Conservation (phyloP, 2,888 invertebrate species). For the Ariolimax columbianus region DNA sequence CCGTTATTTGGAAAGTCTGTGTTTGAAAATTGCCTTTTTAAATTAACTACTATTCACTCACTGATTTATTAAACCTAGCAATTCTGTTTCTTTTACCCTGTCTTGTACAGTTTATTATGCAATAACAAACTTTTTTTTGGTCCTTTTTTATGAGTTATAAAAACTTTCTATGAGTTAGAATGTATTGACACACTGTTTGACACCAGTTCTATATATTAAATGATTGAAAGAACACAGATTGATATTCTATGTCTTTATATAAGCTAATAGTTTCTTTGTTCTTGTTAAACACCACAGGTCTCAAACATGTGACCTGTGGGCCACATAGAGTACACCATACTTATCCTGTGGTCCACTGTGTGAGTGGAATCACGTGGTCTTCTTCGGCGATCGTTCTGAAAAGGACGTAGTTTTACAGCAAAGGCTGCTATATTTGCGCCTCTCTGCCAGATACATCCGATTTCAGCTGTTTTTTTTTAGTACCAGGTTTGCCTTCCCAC, state of each 20-base stretch:
- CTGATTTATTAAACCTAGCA: slow-evolving; percentile 35
- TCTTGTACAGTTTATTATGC: slow-evolving; percentile 39
- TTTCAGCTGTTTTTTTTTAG: too few species aligned
- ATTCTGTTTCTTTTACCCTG: slow-evolving; percentile 15
- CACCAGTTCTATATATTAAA: slow-evolving; percentile 16
- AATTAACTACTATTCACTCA: slow-evolving; percentile 40
- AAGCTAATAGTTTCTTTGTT: background rate
- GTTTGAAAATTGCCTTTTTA: slow-evolving; percentile 30
- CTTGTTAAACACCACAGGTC: background rate
- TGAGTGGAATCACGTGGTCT: too few species aligned
- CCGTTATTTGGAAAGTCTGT: slow-evolving; percentile 17
- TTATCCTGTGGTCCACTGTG: too few species aligned
- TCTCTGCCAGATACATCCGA: too few species aligned
- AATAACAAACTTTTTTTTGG: background rate
- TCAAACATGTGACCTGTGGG: too few species aligned
- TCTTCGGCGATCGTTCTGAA: too few species aligned
- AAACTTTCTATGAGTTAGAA: background rate
- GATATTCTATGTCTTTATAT: background rate
- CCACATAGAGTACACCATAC: too few species aligned
- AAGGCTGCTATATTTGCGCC: too few species aligned
- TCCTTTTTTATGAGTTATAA: background rate
- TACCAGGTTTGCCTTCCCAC: too few species aligned
- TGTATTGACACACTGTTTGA: slow-evolving; percentile 39
- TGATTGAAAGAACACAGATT: slow-evolving; percentile 38
- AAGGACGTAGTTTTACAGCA: too few species aligned